phyloP scores from a whole-genome alignment of 2,113 vertebrate genomes.

The Apaloderma vittatum region DNA sequence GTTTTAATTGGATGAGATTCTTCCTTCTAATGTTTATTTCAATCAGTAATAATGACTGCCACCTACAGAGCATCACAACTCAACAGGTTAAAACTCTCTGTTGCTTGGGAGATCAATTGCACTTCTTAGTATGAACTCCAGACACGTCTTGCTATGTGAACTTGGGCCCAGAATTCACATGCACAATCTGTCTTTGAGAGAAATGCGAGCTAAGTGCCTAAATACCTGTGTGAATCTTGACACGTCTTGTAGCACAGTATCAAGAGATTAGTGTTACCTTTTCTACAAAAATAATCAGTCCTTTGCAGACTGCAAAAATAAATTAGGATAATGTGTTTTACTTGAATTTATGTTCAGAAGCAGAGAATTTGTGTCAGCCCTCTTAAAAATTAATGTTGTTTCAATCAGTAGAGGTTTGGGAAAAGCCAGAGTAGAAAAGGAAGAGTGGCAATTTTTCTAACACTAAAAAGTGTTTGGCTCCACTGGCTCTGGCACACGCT shows the following conservation, averaged over 20 bases:
- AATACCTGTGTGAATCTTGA: not conserved
- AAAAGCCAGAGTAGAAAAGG: not conserved
- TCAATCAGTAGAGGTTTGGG: not conserved
- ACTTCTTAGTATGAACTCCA: not conserved
- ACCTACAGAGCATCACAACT: not conserved
- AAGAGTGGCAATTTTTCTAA: not conserved
- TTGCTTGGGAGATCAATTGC: not conserved
- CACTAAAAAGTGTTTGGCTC: not conserved
- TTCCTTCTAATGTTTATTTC: not conserved
- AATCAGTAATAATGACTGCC: not conserved
- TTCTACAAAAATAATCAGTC: not conserved
- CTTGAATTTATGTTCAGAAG: not conserved
- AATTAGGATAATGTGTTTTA: not conserved
- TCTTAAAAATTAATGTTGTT: slow-evolving; percentile 1
- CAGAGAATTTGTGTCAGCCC: not conserved
- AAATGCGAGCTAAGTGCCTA: not conserved
- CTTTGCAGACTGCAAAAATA: not conserved
- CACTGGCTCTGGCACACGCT: not conserved
- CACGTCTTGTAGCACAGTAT: not conserved
- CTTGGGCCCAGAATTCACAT: not conserved
- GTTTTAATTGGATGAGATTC: not conserved
- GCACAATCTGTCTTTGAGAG: not conserved
- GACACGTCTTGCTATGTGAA: not conserved
- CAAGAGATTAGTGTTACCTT: not conserved
- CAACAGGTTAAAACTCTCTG: not conserved